Evolutionary conservation across 2,888 invertebrate species (phyloP).

Genomic region (Apodemia zela): DNA sequence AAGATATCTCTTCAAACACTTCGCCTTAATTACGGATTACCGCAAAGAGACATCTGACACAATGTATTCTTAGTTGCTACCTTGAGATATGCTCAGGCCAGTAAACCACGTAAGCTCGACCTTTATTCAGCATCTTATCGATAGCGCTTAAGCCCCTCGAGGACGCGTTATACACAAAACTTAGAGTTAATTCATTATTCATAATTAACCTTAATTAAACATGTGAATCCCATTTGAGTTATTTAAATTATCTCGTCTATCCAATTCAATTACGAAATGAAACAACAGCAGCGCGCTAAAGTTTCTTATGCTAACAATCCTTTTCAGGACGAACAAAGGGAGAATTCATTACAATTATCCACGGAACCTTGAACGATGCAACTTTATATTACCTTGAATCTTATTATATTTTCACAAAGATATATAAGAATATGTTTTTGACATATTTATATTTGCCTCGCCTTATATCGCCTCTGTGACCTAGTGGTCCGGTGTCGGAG

Average conservation of each 20-base stretch:
- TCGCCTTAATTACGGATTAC: too few relatives aligned
- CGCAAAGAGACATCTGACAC: too few relatives aligned
- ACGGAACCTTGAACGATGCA: conserved; percentile 3
- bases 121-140: conserved; percentile 9
- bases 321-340: conserved; percentile 61
- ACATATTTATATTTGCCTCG: too few relatives aligned
- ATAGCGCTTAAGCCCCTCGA: conserved; percentile 4
- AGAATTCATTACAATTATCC: conserved; percentile 65
- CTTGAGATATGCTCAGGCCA: background rate
- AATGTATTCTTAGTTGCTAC: background rate
- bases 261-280: background rate
- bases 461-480: too few relatives aligned
- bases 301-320: conserved; percentile 63
- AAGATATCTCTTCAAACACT: too few relatives aligned
- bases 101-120: conserved; percentile 13
- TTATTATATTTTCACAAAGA: background rate
- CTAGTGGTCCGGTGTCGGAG: too few relatives aligned
- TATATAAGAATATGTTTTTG: background rate
- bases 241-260: background rate
- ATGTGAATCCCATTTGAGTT: background rate
- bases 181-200: background rate
- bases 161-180: conserved; percentile 19
- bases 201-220: background rate
- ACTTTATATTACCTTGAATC: background rate
- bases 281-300: background rate